Evolutionary conservation across 1,140 invertebrate species (phyloP).

Genomic region (Fopius arisanus): DNA sequence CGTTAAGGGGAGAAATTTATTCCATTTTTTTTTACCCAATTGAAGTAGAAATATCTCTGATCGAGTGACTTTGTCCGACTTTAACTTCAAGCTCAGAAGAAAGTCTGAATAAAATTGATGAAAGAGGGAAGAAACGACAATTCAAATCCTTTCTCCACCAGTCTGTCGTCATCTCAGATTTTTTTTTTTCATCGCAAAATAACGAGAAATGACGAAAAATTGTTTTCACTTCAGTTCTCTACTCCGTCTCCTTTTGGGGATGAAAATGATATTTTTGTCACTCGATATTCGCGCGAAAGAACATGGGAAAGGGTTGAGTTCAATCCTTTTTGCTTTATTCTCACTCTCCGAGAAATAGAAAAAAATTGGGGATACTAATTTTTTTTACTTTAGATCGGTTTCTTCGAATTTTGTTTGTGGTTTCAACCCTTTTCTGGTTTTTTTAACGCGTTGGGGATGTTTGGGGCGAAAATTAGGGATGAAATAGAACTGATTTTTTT

Average conservation of each 20-base stretch:
- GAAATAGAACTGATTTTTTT: neutral
- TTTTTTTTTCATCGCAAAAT: neutral
- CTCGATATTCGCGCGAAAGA: slow-evolving; percentile 28
- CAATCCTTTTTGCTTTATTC: neutral
- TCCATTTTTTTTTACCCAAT: neutral
- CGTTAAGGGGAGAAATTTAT: slow-evolving; percentile 37
- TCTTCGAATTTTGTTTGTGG: neutral
- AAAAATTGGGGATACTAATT: neutral
- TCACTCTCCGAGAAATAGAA: neutral
- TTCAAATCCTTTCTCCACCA: neutral
- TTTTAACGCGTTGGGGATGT: neutral
- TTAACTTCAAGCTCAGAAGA: slow-evolving; percentile 51
- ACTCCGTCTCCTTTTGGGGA: neutral
- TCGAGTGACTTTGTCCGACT: slow-evolving; percentile 52
- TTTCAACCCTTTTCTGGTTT: neutral
- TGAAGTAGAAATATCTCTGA: slow-evolving; percentile 37
- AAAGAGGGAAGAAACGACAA: slow-evolving; percentile 36
- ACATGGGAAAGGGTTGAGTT: neutral
- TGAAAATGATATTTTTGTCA: slow-evolving; percentile 6
- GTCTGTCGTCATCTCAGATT: neutral
- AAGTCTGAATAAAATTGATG: slow-evolving; percentile 51
- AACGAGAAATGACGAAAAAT: slow-evolving; percentile 10
- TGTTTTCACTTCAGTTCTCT: slow-evolving; percentile 19
- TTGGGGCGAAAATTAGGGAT: neutral
- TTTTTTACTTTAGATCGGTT: neutral